A percentile compares a stretch with the other conserved stretches of the same genome.
These are phyloP conservation scores for Dendronephthya gigantea DNA, from an alignment of 64 coral and sea anemone genomes.

Conservation along the genomic window DNA sequence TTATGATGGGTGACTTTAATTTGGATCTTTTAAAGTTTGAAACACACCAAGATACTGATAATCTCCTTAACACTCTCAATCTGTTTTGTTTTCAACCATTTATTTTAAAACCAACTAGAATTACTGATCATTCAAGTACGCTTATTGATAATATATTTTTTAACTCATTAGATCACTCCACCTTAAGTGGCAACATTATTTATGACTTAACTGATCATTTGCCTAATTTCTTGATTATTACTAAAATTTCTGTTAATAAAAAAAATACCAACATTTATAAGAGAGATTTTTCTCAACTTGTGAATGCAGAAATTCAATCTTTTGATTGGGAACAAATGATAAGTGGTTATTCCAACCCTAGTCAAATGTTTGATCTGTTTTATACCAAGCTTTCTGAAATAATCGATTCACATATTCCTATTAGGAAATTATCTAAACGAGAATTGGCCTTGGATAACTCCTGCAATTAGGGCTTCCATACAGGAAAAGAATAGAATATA, in stretches of 20 bases:
- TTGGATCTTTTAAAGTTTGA: not conserved
- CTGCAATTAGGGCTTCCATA: not conserved
- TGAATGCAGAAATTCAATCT: not conserved
- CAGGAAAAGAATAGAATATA: not conserved
- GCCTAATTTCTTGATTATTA: not conserved
- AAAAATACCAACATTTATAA: not conserved
- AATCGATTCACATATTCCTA: not conserved
- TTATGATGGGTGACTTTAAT: too few species aligned
- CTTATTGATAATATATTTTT: not conserved
- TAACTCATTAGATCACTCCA: not conserved
- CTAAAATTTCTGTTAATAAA: not conserved
- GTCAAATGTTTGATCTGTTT: not conserved
- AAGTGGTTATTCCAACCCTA: not conserved
- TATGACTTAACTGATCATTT: too few species aligned
- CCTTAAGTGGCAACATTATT: not conserved
- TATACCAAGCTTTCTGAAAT: not conserved
- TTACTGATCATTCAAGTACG: not conserved
- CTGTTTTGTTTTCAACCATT: not conserved
- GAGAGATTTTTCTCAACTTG: not conserved
- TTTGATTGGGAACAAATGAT: not conserved
- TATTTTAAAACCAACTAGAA: not conserved
- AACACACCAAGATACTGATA: not conserved
- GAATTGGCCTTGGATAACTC: conserved; percentile 1
- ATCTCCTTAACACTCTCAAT: not conserved
- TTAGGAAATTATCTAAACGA: not conserved